Base-by-base conservation (phyloP, 2,888 invertebrate species). In the Temnothorax rugatulus region DNA sequence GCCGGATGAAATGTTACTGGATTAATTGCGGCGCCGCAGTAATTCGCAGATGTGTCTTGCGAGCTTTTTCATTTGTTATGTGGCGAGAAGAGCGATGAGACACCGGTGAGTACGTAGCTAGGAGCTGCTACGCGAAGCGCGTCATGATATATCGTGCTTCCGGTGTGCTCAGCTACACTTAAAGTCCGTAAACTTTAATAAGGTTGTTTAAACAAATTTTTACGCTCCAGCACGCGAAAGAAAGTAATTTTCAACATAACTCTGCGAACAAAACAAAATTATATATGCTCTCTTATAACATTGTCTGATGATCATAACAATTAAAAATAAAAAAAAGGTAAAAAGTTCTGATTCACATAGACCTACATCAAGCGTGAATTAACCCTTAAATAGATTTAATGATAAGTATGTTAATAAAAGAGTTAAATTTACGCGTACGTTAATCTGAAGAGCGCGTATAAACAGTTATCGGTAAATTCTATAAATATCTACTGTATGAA, bases 1-100 rank as follows among this genome's bases (percentile, higher is more conserved):
- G 71, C 44, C n/a, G 34, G 69, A 81, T 61, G 50, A 63, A 68
- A 81, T 61, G 71, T 75, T 82, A 63, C 61, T 76, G 76, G 82
- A 82, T 82, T 82, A 82, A 82, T 82, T 75, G 79, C 34, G 79
- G 47, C 21, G 59, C 79, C 34, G 47, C 79, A 47, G 71, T 71
- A 81, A 71, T 81, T 81, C 71, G 71, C 71, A 71, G 71, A 79
- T 79, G 69, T 50, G 59, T 59, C 79, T 71, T 71, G 71, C 41
- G 71, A 71, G 79, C 79, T 81, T 81, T 81, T 81, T 71, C 79
- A 81, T 81, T 81, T 81, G 79, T 71, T 81, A 64, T 71, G 79
- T 59, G 47, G 79, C 59, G 71, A 81, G 59, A 81, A 81, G 79
- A 81, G 59, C 59, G 71, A 81, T 81, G 79, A 61, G 79, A 81